Conservation (phyloP, 2,797 vertebrate species). For the Sus cebifrons region DNA sequence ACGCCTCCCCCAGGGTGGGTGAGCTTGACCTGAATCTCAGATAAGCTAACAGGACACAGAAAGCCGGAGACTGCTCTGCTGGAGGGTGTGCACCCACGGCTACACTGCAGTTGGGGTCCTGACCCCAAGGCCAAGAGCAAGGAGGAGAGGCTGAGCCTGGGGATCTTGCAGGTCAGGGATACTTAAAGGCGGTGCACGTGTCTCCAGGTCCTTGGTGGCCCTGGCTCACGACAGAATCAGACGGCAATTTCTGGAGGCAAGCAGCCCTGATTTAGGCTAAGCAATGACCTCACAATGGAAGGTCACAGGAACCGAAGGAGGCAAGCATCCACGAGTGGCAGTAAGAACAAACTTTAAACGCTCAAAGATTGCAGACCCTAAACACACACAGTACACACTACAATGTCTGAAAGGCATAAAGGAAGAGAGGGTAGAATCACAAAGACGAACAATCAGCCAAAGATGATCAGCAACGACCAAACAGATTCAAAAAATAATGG, state of each 20-base stretch:
- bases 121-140: not conserved
- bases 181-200: fast-evolving
- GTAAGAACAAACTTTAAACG: not conserved
- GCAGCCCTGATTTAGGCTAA: not conserved
- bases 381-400: too few relatives aligned
- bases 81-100: not conserved
- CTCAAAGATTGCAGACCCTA: fast-evolving
- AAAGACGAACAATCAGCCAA: not conserved
- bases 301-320: not conserved
- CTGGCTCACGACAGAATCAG: not conserved
- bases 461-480: not conserved
- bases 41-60: fast-evolving
- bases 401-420: fast-evolving
- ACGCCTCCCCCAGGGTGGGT: not conserved
- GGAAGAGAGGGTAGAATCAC: not conserved
- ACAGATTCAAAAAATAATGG: not conserved
- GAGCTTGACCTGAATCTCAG: not conserved
- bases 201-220: not conserved
- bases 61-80: not conserved
- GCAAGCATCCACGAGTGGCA: not conserved
- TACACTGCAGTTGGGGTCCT: too few relatives aligned
- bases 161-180: not conserved
- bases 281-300: not conserved
- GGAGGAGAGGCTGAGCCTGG: not conserved
- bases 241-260: not conserved